Evolutionary conservation across 2,888 invertebrate species (phyloP).

Genomic region (Crematogaster levior): DNA sequence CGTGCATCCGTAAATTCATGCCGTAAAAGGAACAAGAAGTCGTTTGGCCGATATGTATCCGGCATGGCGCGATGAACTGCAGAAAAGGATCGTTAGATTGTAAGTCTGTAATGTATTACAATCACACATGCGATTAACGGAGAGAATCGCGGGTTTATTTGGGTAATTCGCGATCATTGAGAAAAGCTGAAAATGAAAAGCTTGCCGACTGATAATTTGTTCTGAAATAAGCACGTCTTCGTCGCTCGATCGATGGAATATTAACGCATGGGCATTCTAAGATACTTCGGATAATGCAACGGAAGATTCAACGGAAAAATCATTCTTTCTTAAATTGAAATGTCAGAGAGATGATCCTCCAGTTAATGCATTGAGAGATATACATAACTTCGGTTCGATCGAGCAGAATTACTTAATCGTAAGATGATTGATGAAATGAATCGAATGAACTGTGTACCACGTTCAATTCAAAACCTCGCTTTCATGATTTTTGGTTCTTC

Average conservation of each 20-base stretch:
- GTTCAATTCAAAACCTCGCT: not conserved
- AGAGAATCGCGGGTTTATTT: not conserved
- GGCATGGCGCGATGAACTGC: not conserved
- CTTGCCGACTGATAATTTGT: not conserved
- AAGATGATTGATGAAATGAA: not conserved
- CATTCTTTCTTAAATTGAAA: not conserved
- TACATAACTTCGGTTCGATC: not conserved
- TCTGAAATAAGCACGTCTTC: not conserved
- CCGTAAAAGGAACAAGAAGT: slow-evolving; percentile 22
- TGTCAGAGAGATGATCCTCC: not conserved
- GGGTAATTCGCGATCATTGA: not conserved
- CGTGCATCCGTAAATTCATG: slow-evolving; percentile 23
- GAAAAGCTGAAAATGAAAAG: not conserved
- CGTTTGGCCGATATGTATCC: slow-evolving; percentile 26
- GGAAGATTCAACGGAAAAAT: not conserved
- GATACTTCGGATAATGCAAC: not conserved
- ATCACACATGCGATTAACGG: not conserved
- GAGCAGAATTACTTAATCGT: not conserved
- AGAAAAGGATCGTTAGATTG: not conserved
- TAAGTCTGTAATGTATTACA: not conserved
- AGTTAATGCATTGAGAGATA: not conserved
- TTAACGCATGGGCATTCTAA: not conserved
- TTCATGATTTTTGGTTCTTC: not conserved
- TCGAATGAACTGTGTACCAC: no score
- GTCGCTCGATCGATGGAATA: not conserved